Evolutionary conservation across 2,797 vertebrate genomes (phyloP).

Genomic region (Apodemus agrarius): DNA sequence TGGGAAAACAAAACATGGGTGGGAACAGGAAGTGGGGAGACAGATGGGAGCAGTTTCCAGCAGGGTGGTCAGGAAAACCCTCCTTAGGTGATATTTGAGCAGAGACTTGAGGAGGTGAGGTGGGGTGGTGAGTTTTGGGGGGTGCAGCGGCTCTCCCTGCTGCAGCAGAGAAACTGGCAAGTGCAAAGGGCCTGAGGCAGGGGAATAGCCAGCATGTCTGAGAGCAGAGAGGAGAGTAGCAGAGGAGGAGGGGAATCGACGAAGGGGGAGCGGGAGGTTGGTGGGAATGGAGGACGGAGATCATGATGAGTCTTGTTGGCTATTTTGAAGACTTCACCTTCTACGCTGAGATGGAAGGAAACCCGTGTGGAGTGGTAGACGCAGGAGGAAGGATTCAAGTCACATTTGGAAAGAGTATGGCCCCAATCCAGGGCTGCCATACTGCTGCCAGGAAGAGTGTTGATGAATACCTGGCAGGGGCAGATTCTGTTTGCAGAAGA

Average conservation of each 20-base stretch:
- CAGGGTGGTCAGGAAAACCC: background rate
- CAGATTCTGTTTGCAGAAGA: background rate
- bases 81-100: background rate
- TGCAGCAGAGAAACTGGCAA: background rate
- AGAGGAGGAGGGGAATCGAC: background rate
- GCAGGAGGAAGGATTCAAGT: too few species aligned
- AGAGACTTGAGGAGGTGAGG: background rate
- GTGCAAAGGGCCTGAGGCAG: conserved; percentile 42
- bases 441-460: background rate
- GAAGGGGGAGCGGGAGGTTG: background rate
- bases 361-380: background rate
- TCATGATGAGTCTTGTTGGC: background rate
- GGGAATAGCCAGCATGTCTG: background rate
- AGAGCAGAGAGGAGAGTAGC: background rate
- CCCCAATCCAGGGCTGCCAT: background rate
- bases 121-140: background rate
- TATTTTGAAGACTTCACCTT: background rate
- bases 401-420: background rate
- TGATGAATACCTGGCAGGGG: background rate
- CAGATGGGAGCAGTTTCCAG: background rate
- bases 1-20: background rate
- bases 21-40: background rate
- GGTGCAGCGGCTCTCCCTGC: background rate
- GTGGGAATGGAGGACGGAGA: background rate
- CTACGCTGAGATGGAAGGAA: background rate